Percentiles rank a stretch among this genome's conserved stretches.
Conservation (phyloP, 2,797 vertebrate genomes). For the Lithobates pipiens region DNA sequence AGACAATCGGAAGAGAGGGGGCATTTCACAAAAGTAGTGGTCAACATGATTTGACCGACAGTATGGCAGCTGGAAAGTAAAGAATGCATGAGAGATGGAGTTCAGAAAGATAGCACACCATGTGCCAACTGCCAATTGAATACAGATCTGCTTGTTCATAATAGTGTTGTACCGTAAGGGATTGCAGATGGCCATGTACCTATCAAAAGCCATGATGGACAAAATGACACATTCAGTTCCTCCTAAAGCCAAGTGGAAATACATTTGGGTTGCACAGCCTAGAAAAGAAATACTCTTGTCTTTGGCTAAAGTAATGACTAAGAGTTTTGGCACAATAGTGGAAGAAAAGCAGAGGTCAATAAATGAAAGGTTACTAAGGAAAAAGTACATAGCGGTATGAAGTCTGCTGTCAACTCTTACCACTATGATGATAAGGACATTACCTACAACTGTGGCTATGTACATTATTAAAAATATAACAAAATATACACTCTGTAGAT, state of each 20-base stretch:
- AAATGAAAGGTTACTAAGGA: constrained; percentile 19
- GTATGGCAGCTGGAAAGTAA: background rate
- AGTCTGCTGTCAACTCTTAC: background rate
- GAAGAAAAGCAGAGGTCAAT: constrained; percentile 36
- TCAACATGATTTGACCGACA: background rate
- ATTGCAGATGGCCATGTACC: constrained; percentile 27
- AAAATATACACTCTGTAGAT: constrained; percentile 2
- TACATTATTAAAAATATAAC: constrained; percentile 1
- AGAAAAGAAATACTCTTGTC: constrained; percentile 36
- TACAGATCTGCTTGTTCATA: background rate
- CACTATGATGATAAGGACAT: constrained; percentile 9
- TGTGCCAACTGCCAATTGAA: background rate
- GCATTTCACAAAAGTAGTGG: constrained; percentile 15
- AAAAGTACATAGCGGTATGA: constrained; percentile 37
- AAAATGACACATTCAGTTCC: constrained; percentile 29
- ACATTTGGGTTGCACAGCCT: constrained; percentile 33
- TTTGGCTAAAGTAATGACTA: background rate
- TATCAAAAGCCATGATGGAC: constrained; percentile 31
- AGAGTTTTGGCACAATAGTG: constrained; percentile 30
- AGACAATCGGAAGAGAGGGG: background rate
- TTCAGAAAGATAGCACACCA: constrained; percentile 18
- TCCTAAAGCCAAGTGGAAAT: constrained; percentile 15
- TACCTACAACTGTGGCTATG: background rate
- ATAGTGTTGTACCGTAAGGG: constrained; percentile 29
- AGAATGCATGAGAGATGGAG: background rate